These are phyloP conservation scores for Pyrgus malvae DNA, from an alignment of 2,888 invertebrate species.

Conservation along the genomic window DNA sequence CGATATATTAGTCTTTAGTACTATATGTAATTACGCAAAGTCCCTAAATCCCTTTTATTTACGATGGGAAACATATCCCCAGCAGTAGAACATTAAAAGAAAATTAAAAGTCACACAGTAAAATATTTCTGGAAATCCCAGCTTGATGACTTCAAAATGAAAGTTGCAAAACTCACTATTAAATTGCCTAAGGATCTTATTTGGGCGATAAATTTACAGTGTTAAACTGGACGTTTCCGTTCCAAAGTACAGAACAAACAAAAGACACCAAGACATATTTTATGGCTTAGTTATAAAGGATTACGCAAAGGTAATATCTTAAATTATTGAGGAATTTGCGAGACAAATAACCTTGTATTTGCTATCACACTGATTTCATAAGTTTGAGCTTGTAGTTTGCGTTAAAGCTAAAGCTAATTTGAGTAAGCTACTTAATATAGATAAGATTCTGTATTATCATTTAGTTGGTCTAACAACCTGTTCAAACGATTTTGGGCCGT, in stretches of 20 bases:
- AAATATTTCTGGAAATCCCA: too few species aligned
- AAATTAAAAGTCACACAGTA: too few species aligned
- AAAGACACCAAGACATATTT: conserved; percentile 20
- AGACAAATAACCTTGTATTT: conserved; percentile 25
- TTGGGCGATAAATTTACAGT: conserved; percentile 18
- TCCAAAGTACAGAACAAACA: conserved; percentile 10
- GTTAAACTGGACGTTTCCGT: conserved; percentile 22
- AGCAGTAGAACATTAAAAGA: too few species aligned
- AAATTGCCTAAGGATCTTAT: conserved; percentile 12
- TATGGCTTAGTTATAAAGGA: conserved; percentile 19
- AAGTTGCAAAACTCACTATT: neutral
- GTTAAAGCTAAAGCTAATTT: conserved; percentile 20
- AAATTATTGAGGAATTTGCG: conserved; percentile 26
- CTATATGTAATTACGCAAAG: too few species aligned
- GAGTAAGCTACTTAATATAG: conserved; percentile 17
- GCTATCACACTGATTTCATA: conserved; percentile 24
- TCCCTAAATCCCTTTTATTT: too few species aligned
- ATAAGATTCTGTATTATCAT: conserved; percentile 36
- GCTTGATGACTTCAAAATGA: too few species aligned
- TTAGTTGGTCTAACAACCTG: conserved; percentile 52
- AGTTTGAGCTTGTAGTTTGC: conserved; percentile 14
- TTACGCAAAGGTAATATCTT: conserved; percentile 25
- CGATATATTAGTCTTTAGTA: too few species aligned
- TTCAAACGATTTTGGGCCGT: conserved; percentile 58
- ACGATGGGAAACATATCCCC: too few species aligned